Conservation (phyloP, 1,140 invertebrate species). For the Cardiocondyla obscurior region DNA sequence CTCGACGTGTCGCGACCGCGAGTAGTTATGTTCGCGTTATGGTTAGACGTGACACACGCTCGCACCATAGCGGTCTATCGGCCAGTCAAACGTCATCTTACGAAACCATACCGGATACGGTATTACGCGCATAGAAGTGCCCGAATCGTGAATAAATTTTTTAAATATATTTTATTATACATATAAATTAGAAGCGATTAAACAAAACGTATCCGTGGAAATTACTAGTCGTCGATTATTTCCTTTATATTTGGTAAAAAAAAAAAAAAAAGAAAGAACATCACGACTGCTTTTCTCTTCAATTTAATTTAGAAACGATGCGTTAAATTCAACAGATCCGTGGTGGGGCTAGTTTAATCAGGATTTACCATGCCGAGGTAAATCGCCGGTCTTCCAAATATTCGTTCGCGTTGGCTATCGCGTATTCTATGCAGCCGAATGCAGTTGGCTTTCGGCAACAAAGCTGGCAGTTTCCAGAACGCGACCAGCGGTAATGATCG, state of each 20-base stretch:
- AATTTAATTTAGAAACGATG: not conserved
- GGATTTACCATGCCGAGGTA: slow-evolving; percentile 22
- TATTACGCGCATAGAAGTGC: not conserved
- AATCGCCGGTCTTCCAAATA: not conserved
- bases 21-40: slow-evolving; percentile 39
- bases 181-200: too few relatives aligned
- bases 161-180: too few relatives aligned
- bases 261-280: not conserved
- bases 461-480: slow-evolving; percentile 16
- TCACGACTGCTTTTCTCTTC: not conserved
- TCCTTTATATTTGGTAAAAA: too few relatives aligned
- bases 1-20: slow-evolving; percentile 29
- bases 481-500: slow-evolving; percentile 43
- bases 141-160: not conserved
- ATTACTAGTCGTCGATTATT: too few relatives aligned
- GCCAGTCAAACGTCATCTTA: slow-evolving; percentile 5
- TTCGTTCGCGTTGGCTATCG: not conserved
- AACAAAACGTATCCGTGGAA: too few relatives aligned
- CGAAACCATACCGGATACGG: not conserved
- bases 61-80: not conserved
- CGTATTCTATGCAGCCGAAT: not conserved
- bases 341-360: not conserved
- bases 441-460: slow-evolving; percentile 17
- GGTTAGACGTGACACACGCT: slow-evolving; percentile 37
- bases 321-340: slow-evolving; percentile 3